Base-by-base conservation (phyloP, 2,888 invertebrate genomes). In the Tachystola acroxantha region DNA sequence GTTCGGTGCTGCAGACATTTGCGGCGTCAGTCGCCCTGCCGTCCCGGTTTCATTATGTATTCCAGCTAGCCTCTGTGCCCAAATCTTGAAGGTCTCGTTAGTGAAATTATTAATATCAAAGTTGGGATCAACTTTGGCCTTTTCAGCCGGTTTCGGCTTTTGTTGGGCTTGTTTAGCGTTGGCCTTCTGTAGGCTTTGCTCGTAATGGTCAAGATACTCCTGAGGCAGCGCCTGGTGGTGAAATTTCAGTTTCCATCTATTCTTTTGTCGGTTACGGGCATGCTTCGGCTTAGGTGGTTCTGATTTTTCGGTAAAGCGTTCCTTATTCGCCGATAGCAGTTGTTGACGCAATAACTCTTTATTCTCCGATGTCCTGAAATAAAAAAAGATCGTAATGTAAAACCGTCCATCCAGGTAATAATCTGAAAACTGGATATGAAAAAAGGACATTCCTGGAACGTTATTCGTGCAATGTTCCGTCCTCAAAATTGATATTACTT, bases 181-280 rank as follows among this genome's bases (percentile, higher is more conserved):
- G 10, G 76, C 74, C 48, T 89, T 89, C 43, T 90, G 90, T 36
- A 92, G 76, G 4, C 91, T 90, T 34, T 93, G 92, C 68, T 93
- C 93, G 80, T 93, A 94, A 62, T 94, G 94, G 56, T 93, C 93
- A 35, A 94, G 87, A 62, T 94, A 94, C 64, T 93, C 94, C 10
- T 93, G 91, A 0, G 94, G 94, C 37, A 94, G 66, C 0, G 94
- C 94, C 65, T 94, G 94, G 64, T 94, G 94, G 57, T 94, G 94
- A 66, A 94, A 94, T 64, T 94, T 92, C 33, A 94, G 82, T 68
- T 94, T 94, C 88, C 93, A 90, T 51, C 92, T 79, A 29, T 91
- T 91, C 69, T 90, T 90, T 60, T 91, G 87, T n/a, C 91, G 78
- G 54, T 62, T 79, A 24, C 88, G 68, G 20, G 64, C 62, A 48